Evolutionary conservation across 2,113 vertebrate genomes (phyloP).

Genomic region (Thinocorus orbignyianus): DNA sequence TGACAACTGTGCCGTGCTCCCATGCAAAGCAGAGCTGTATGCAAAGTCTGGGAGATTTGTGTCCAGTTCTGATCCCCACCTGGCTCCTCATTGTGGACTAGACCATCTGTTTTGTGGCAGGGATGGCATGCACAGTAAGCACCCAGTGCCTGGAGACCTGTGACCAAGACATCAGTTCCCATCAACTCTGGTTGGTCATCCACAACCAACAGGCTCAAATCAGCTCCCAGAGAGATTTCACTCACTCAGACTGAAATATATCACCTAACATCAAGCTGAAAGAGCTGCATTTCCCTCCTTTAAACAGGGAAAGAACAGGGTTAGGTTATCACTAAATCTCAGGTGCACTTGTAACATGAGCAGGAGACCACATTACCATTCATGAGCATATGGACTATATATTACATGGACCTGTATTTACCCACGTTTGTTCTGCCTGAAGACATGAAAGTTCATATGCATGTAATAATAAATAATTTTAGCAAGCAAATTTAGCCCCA

Average conservation of each 20-base stretch:
- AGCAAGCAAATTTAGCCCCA: background rate
- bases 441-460: background rate
- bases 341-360: background rate
- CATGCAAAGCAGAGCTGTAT: background rate
- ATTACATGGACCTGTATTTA: background rate
- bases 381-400: background rate
- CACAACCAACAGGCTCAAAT: background rate
- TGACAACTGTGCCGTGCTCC: background rate
- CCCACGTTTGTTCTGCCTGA: background rate
- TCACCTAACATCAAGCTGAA: background rate
- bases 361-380: background rate
- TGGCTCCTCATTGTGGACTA: background rate
- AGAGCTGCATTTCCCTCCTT: background rate
- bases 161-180: background rate
- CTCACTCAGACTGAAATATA: background rate
- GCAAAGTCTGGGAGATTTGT: background rate
- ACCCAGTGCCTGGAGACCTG: background rate
- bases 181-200: background rate
- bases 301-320: background rate
- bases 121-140: background rate
- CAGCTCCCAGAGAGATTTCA: background rate
- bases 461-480: background rate
- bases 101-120: background rate
- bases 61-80: fast-evolving
- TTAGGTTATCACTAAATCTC: background rate